These are phyloP conservation scores for Steinernema hermaphroditum DNA, from an alignment of 2,888 invertebrate genomes.

Conservation along the genomic window DNA sequence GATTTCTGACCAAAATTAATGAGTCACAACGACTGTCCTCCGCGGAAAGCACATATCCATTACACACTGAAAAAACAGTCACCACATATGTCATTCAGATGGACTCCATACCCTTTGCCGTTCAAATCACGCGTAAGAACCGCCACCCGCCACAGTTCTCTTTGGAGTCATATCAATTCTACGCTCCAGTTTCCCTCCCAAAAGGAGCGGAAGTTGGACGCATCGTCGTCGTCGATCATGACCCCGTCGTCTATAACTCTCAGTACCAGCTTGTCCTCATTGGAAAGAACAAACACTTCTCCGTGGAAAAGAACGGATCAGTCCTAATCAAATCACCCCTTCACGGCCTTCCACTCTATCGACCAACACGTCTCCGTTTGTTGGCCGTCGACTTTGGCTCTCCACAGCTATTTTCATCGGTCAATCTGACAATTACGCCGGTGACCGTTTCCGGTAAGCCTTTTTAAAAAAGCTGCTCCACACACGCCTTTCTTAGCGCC, in stretches of 20 bases:
- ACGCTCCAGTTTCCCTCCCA: constrained; percentile 44
- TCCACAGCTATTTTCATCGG: constrained; percentile 60
- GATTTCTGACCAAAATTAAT: not conserved
- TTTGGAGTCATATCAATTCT: constrained; percentile 48
- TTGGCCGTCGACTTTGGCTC: constrained; percentile 64
- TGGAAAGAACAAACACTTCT: constrained; percentile 32
- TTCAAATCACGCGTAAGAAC: constrained; percentile 62
- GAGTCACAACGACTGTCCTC: too few relatives aligned
- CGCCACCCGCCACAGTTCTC: constrained; percentile 59
- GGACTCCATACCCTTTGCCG: constrained; percentile 57
- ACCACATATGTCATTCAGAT: too few relatives aligned
- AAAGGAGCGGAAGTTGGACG: constrained; percentile 50
- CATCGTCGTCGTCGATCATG: constrained; percentile 45
- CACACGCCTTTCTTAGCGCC: not conserved
- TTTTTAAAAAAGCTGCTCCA: not conserved
- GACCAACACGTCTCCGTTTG: constrained; percentile 34
- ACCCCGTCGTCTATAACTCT: constrained; percentile 65
- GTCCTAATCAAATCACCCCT: constrained; percentile 37
- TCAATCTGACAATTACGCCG: constrained; percentile 60
- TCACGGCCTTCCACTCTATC: not conserved
- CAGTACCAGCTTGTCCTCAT: constrained; percentile 50
- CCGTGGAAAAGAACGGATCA: constrained; percentile 45
- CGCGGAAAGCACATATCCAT: too few relatives aligned
- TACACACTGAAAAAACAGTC: too few relatives aligned
- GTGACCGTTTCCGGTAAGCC: constrained; percentile 61